Base-by-base conservation (phyloP, 2,797 vertebrate species). In the Anas acuta region DNA sequence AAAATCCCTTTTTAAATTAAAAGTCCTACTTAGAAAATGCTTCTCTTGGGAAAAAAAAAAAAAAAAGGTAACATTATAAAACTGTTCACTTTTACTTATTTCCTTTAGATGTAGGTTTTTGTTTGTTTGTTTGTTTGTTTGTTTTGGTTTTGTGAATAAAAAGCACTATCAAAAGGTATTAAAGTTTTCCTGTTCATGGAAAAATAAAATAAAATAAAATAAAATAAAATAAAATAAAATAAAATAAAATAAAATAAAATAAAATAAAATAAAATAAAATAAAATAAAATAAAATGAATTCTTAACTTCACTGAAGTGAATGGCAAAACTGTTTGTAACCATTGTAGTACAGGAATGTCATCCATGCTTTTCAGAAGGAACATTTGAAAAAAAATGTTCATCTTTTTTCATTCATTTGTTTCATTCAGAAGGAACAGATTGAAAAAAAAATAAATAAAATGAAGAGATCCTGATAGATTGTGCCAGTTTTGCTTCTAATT, bases 401-500 rank as follows among this genome's bases (percentile, higher is more conserved):
- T 45, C 43, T 45, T 45, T 45, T 45, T 45, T 45, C 43, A 45
- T 45, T 45, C 43, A 45, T 45, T 45, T 45, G 18, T 19, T 45
- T 45, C 43, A 45, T 86, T 75, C 37, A 78, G 33, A 43, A 43
- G 28, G 39, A 83, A 45, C 4, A 21, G 43, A 45, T 83, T 85
- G 18, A 87, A 86, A 67, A 67, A 30, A 37, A 23, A 41, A 35
- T n/a, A 35, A 47, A 47, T 22, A 49, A 47, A 70, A 81, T 87
- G 74, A 77, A 33, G 33, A 89, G 35, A 41, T 62, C 41, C 35
- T 69, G 30, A 66, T 72, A 41, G 66, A 71, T 73, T 71, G n/a
- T 70, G 76, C 75, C 76, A 87, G 54, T 28, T 95, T 89, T 90
- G 26, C 8, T 92, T 89, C 83, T 58, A 43, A 37, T 49, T 94